Base-by-base conservation (phyloP, 2,797 vertebrate species). In the Heliangelus exortis region DNA sequence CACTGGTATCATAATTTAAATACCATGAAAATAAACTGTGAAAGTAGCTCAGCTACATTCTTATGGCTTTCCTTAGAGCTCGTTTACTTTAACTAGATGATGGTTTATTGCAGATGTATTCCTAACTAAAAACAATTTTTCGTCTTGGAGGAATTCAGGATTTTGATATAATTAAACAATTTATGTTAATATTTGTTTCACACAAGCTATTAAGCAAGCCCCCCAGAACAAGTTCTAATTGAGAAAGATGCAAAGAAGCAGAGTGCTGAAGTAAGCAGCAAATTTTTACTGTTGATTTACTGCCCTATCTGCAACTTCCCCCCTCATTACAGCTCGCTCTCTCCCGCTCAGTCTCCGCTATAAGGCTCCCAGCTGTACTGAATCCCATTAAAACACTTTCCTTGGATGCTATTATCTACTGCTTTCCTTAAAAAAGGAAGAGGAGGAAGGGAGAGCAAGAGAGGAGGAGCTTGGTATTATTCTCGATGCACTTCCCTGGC, bases 1-100 rank as follows among this genome's bases (percentile, higher is more conserved):
- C 98, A 98, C 97, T 97, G 97, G 98, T 98, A 97, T 97, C 97
- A 97, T 97, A 97, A 97, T 97, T 98, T 98, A 98, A 98, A 98
- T 98, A 97, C 96, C 97, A 98, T 97, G 97, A 97, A 98, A 97
- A 98, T 97, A 97, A 97, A 97, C 97, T 97, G 97, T 97, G 96
- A 96, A 97, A 97, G 97, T 94, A 97, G 92, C 97, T 97, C 94
- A 87, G 93, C 97, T 97, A 93, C 97, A 96, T 93, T 97, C 97
- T 97, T 92, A 58, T 11, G 94, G 95, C 93, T 90, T 97, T 97
- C 97, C 96, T 97, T 81, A 85, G 97, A 97, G 97, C 91, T 93
- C 43, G 68, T 93, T 96, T 96, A 96, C 97, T 97, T 96, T 93
- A 96, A 97, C 97, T 97, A 90, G 84, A 96, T 95, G 94, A 96